Evolutionary conservation across 2,888 invertebrate species (phyloP), one percentile per base, ranked within the genome.

Genomic region (Phalangium opilio): DNA sequence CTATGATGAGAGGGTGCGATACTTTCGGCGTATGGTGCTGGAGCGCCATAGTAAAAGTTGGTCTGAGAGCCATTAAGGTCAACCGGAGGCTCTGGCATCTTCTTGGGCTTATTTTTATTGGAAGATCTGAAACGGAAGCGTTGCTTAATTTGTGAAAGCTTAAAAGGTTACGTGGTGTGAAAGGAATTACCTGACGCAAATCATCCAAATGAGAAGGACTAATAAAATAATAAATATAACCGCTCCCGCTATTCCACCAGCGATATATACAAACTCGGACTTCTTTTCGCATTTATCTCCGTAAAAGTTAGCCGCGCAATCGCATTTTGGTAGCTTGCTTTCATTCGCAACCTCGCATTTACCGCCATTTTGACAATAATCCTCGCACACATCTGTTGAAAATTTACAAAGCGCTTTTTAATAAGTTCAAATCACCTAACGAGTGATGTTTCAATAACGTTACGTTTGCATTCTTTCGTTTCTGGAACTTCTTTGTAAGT

Each of bases 1-100:
- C 87, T 89, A 63, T 90, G 90, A 67, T 90, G 90, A 5, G 89
- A 89, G 1, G 90, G 90, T 0, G 90, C 90, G 58, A 90, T 90
- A 47, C 86, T 87, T 65, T 90, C 90, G 43, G 90, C 90, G 68
- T 90, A 90, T 0, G 90, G 90, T 4, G 87, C 87, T 46, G 86
- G 86, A 1, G 89, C 89, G 53, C 90, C 90, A 64, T 90, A 90
- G 65, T 90, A 90, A 77, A 90, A 90, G 73, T 90, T 90, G 27
- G 89, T 89, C 73, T 89, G 87, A 2, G 87, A 87, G 39, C 87
- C 87, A 59, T 85, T 86, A 62, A 86, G 85, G 66, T 87, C 87
- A 44, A 59, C 59, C 48, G 57, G 56, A 49, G 47, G 59, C 51
- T 53, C 51, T 17, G 55, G 53, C 51, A 53, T 53, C 44, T 55